Conservation (phyloP, 2,888 invertebrate genomes). For the Drosophila longiperda region DNA sequence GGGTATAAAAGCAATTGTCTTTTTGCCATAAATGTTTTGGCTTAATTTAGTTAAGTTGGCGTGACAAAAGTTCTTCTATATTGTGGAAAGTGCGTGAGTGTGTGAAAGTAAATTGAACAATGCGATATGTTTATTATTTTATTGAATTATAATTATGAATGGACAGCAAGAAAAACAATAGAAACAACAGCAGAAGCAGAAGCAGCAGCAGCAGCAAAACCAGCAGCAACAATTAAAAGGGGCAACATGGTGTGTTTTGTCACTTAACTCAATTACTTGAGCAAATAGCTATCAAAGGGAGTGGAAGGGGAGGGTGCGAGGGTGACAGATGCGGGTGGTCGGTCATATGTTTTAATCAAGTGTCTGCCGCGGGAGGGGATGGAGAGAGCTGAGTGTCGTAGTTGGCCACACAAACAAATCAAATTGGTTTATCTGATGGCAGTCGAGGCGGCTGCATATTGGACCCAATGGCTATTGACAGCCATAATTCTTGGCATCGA, state of each 20-base stretch:
- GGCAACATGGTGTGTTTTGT: constrained; percentile 42
- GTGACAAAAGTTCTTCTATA: constrained; percentile 68
- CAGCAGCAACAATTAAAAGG: constrained; percentile 24
- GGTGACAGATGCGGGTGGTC: constrained; percentile 17
- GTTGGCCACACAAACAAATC: constrained; percentile 56
- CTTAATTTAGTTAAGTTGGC: constrained; percentile 79
- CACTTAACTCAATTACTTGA: constrained; percentile 70
- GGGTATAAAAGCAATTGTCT: constrained; percentile 39
- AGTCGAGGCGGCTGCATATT: constrained; percentile 32
- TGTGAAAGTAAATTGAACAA: constrained; percentile 75
- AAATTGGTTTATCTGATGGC: constrained; percentile 61
- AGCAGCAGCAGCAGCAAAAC: background rate
- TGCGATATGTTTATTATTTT: constrained; percentile 78
- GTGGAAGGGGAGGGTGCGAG: background rate
- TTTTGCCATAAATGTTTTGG: constrained; percentile 63
- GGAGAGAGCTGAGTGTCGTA: background rate
- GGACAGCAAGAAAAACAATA: constrained; percentile 41
- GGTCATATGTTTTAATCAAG: constrained; percentile 60
- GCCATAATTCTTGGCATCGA: constrained; percentile 68
- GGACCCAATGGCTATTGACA: constrained; percentile 57
- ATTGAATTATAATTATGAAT: constrained; percentile 78
- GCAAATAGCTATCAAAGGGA: constrained; percentile 42
- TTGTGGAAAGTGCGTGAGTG: constrained; percentile 58
- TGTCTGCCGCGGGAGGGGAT: background rate
- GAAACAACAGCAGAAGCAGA: background rate